Percentiles rank a stretch among this genome's conserved stretches.
Conservation (phyloP, 2,888 invertebrate genomes). For the Ecdyonurus torrentis region DNA sequence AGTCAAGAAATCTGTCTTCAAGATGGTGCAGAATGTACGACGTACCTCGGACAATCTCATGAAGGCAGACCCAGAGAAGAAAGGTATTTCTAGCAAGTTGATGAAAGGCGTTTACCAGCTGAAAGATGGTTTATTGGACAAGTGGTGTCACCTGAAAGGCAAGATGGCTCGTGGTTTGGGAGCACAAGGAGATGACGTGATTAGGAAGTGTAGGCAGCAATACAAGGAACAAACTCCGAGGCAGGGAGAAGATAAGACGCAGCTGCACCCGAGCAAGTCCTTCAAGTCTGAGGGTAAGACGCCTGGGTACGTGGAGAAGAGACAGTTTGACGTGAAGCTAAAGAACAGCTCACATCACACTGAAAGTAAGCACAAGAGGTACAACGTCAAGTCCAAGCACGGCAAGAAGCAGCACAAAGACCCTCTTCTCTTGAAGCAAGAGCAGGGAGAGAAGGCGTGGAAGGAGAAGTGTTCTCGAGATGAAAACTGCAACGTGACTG, state of each 20-base stretch:
- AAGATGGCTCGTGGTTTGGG: neutral
- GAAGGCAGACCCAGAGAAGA: neutral
- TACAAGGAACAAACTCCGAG: neutral
- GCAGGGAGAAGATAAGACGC: neutral
- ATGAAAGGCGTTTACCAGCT: neutral
- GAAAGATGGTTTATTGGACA: neutral
- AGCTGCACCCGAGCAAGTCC: neutral
- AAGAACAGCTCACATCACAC: neutral
- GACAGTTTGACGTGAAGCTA: neutral
- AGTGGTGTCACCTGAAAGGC: neutral
- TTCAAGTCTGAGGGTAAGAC: neutral
- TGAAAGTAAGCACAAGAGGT: neutral
- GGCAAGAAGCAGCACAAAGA: neutral
- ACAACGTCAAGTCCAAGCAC: neutral
- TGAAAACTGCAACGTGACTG: neutral
- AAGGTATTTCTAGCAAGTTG: neutral
- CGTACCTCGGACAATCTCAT: neutral
- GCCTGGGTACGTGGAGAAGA: neutral
- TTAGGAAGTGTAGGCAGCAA: neutral
- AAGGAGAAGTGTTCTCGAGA: neutral
- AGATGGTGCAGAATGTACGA: neutral
- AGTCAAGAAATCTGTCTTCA: neutral
- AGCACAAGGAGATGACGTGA: neutral
- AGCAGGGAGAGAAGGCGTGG: neutral
- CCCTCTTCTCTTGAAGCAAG: neutral